These are phyloP conservation scores for Syritta pipiens DNA, from an alignment of 2,888 invertebrate species.

Conservation along the genomic window DNA sequence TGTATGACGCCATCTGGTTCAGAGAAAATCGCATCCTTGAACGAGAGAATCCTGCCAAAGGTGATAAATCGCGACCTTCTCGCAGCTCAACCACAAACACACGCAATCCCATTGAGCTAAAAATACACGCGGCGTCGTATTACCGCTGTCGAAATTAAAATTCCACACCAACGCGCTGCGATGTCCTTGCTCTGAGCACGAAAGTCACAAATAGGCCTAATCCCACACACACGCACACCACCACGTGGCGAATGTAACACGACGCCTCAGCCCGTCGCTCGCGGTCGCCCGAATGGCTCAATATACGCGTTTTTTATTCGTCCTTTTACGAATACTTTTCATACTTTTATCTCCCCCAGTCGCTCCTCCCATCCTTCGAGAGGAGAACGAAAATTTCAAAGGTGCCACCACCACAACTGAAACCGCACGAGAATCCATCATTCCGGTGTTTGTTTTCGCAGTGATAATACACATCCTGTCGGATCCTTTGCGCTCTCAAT, in stretches of 20 bases:
- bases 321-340: slow-evolving; percentile 30
- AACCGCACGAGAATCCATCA: slow-evolving; percentile 53
- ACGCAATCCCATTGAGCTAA: too few species aligned
- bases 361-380: background rate
- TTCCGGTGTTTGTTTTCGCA: slow-evolving; percentile 28
- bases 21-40: too few species aligned
- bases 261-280: slow-evolving; percentile 34
- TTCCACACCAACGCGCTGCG: too few species aligned
- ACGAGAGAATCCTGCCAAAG: too few species aligned
- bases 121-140: too few species aligned
- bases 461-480: slow-evolving; percentile 56
- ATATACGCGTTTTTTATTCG: slow-evolving; percentile 54
- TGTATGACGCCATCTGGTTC: too few species aligned
- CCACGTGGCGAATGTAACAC: background rate
- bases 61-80: too few species aligned
- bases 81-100: too few species aligned
- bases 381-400: slow-evolving; percentile 19
- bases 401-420: slow-evolving; percentile 26
- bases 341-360: slow-evolving; percentile 26
- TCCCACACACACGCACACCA: background rate
- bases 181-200: too few species aligned
- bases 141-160: too few species aligned
- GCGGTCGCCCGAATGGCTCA: slow-evolving; percentile 47
- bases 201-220: background rate
- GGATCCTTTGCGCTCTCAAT: too few species aligned